Base-by-base conservation (phyloP, 1,140 invertebrate genomes). In the Drosophila ananassae region DNA sequence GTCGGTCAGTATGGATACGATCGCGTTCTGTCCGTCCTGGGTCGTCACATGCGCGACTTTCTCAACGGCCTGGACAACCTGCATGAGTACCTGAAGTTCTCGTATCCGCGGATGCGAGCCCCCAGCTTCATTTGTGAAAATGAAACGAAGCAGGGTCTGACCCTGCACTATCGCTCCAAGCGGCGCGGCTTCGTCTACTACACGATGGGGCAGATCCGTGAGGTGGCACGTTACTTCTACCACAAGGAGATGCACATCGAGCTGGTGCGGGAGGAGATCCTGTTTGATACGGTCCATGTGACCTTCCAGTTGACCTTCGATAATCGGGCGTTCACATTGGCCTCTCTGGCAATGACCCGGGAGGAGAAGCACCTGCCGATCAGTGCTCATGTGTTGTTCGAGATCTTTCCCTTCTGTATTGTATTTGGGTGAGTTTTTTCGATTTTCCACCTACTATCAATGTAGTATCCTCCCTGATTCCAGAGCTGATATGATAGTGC, bases 331-430 rank as follows among this genome's bases (percentile, higher is more conserved):
- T 97, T 97, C 74, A 96, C 96, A 0, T 92, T 96, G 37, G 95
- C 96, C 2, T 96, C 95, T 0, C 91, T 97, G 59, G 94, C 95
- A 0, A 96, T 97, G 95, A 96, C 96, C 2, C 93, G 96, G 9
- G 96, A 97, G 81, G 96, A 97, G 83, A 96, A 96, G 90, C 96
- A 97, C 91, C 91, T 98, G 75, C 95, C 97, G 3, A 96, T 98
- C 39, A 96, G 95, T 81, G 96, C 97, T 0, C 96, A 96, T 0
- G 95, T 98, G 4, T 94, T 99, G 8, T 99, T 99, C 79, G 98
- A 99, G 91, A 97, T 99, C 84, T 99, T 99, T 92, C 98, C 98
- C 4, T 99, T 99, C 93, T 98, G 98, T 92, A 96, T 99, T 77
- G 97, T 98, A 22, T 99, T 99, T 92, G 96, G 97, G 95, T 97